phyloP scores from a whole-genome alignment of 1,140 invertebrate species.

The Acromyrmex echinatior region DNA sequence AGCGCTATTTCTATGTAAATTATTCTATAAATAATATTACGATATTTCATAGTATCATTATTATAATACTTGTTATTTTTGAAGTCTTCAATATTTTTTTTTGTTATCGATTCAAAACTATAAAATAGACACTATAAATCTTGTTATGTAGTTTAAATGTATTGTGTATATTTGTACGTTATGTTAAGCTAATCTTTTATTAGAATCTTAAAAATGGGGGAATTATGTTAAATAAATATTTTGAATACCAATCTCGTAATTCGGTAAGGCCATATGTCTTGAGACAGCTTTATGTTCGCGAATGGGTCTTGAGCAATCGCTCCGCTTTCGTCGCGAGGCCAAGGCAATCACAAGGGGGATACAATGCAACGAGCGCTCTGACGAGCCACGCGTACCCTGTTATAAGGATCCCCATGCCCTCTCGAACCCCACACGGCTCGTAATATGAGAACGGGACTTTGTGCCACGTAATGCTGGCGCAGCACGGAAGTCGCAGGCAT shows the following conservation, averaged over 20 bases:
- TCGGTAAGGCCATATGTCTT: neutral
- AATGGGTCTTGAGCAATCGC: constrained; percentile 22
- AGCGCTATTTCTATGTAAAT: neutral
- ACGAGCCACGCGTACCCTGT: constrained; percentile 71
- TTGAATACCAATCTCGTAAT: neutral
- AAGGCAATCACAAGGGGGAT: constrained; percentile 42
- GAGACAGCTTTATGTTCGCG: neutral
- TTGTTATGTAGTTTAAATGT: neutral
- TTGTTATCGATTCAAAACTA: neutral
- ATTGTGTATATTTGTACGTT: neutral
- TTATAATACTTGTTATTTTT: neutral
- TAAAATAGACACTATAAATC: neutral
- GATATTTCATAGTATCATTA: neutral
- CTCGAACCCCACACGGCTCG: constrained; percentile 56
- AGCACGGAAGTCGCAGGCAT: constrained; percentile 70
- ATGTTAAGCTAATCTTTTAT: neutral
- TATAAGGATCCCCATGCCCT: constrained; percentile 58
- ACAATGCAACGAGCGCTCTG: constrained; percentile 57
- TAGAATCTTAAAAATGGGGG: neutral
- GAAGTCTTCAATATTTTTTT: neutral
- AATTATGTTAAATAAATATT: neutral
- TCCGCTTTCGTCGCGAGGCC: constrained; percentile 38
- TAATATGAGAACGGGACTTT: constrained; percentile 75
- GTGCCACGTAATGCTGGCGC: constrained; percentile 71
- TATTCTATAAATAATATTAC: neutral